Evolutionary conservation across 2,113 vertebrate genomes (phyloP), one percentile per base, ranked within the genome.

Genomic region (Calcarius ornatus): DNA sequence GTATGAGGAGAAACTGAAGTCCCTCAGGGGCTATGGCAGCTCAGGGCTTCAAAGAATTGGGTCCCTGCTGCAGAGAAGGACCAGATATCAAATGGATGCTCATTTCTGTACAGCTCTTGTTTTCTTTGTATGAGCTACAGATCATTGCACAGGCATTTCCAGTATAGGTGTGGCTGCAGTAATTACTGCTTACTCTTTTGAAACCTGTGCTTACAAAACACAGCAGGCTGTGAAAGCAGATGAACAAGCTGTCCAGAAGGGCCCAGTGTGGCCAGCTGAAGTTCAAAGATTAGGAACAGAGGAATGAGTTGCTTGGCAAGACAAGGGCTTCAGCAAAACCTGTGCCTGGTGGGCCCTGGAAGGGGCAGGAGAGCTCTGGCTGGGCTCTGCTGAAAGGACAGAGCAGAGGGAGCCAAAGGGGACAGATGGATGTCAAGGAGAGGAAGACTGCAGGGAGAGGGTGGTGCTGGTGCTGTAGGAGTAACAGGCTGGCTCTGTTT

Each of bases 81-180:
- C 88, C 76, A 92, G 92, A 77, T 71, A 84, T 33, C 31, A 11
- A 45, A 64, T 31, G 60, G 64, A 78, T 86, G 56, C 64, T 78
- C 43, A 31, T 43, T 93, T 75, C 69, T 90, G 27, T 71, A 15
- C 27, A 81, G 80, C 76, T 88, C 79, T 73, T 51, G 64, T 90
- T 94, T 88, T 86, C 82, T 88, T 61, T 88, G 72, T 69, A 5
- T 15, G 31, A 68, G n/a, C 77, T 64, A 75, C 88, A 87, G 90
- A 92, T 95, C 76, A 81, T 28, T 88, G 86, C 90, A 72, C 92
- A 92, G 86, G 93, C 82, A 90, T 96, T 96, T 93, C 94, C 92
- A 94, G 95, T 81, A 83, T 94, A 96, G 94, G 94, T 90, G 95
- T 94, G 94, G 95, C 88, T 86, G 90, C 86, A 81, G 72, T 93